Base-by-base conservation (phyloP, 2,797 vertebrate genomes). In the Mionectes olivaceus region DNA sequence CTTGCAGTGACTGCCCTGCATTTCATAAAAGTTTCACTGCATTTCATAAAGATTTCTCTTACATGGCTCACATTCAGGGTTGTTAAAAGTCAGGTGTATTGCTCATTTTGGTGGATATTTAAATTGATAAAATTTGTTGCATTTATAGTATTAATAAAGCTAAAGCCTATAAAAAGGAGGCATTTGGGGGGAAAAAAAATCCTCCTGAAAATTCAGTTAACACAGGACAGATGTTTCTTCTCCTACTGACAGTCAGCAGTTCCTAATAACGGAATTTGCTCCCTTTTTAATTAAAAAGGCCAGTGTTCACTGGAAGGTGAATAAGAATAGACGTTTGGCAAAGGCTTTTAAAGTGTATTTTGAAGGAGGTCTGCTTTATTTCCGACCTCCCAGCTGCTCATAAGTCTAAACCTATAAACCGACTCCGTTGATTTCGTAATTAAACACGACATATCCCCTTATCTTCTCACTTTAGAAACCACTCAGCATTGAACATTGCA, bases 181-280 rank as follows among this genome's bases (percentile, higher is more conserved):
- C 23, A 52, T 88, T 79, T 70, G 4, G 21, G 77, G 77, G 32
- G 55, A 17, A 75, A 71, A 71, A 86, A 87, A 90, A 49, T 46
- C 53, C 53, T 79, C 44, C 74, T 63, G 39, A 83, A 90, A 73
- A 46, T 82, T 79, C 33, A 60, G 80, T 64, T 96, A 95, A 95
- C 49, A 19, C 59, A 46, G 79, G 82, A 75, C 94, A 96, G 85
- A 95, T 96, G 93, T 88, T 96, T 87, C 85, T 79, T 83, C 65
- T 92, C 92, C 77, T 94, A 65, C 84, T 95, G 95, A 91, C 78
- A 95, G 93, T 74, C 88, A 96, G 44, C 37, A 53, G 63, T 59
- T 94, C 87, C 70, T 59, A 93, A 92, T 92, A 90, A 86, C 19
- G 73, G 77, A 96, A 87, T 96, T 95, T 92, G 64, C 91, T 94